Conservation (phyloP, 2,888 invertebrate genomes). For the Drosophila fulvimacula region DNA sequence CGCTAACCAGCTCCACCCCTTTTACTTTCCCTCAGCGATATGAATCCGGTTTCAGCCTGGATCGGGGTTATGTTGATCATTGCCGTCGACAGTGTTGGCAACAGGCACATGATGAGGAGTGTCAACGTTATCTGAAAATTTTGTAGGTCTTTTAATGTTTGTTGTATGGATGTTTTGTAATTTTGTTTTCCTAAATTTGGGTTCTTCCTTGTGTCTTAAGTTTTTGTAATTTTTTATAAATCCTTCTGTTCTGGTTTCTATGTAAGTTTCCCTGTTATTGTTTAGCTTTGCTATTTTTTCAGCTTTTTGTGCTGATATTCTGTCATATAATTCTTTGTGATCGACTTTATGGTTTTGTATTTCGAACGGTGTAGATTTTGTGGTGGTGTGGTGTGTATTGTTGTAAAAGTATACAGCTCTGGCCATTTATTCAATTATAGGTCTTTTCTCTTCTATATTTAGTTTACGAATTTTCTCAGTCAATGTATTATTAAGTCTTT, state of each 20-base stretch:
- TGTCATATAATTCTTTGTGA: background rate
- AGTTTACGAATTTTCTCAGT: background rate
- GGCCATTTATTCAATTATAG: no score
- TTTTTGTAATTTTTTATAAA: background rate
- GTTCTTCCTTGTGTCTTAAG: background rate
- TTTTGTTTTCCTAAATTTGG: background rate
- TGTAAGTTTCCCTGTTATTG: background rate
- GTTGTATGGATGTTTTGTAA: background rate
- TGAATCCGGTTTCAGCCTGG: background rate
- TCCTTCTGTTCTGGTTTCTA: background rate
- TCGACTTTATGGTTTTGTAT: background rate
- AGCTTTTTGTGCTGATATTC: background rate
- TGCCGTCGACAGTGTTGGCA: background rate
- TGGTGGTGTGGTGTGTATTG: no score
- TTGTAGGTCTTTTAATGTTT: background rate
- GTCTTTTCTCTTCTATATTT: background rate
- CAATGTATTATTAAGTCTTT: background rate
- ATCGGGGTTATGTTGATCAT: background rate
- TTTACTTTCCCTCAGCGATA: background rate
- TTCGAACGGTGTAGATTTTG: no score
- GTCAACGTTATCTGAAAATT: background rate
- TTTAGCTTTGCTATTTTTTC: background rate
- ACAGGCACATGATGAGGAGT: background rate
- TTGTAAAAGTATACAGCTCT: no score
- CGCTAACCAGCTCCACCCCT: background rate